These are phyloP conservation scores for Glomeris marginata DNA, from an alignment of 2,888 invertebrate species.

Conservation along the genomic window DNA sequence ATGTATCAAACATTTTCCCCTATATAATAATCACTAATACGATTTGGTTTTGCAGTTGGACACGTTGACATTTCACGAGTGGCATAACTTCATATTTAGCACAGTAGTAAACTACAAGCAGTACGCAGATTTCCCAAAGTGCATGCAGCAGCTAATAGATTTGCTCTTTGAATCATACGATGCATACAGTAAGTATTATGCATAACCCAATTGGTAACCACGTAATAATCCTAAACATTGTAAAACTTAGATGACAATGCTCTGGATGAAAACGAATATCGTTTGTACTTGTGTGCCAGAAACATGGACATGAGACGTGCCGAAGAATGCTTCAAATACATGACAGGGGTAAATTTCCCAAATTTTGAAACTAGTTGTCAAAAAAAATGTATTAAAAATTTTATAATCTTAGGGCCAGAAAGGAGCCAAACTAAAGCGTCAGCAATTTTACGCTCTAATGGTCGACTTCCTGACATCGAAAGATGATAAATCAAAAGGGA, in stretches of 20 bases:
- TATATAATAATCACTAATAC: too few relatives aligned
- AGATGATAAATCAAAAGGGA: conserved; percentile 12
- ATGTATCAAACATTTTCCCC: too few relatives aligned
- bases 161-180: conserved; percentile 14
- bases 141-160: conserved; percentile 11
- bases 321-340: conserved; percentile 13
- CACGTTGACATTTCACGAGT: conserved; percentile 4
- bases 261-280: conserved; percentile 15
- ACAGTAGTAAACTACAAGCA: not conserved
- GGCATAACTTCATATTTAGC: conserved; percentile 4
- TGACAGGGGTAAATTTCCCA: conserved; percentile 11
- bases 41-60: conserved; percentile 1
- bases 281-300: conserved; percentile 15
- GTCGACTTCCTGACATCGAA: conserved; percentile 13
- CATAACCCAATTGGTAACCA: not conserved
- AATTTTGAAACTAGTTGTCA: not conserved
- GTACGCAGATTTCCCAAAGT: conserved; percentile 9
- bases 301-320: conserved; percentile 16
- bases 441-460: conserved; percentile 12
- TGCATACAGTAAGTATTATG: conserved; percentile 6
- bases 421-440: conserved; percentile 12
- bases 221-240: not conserved
- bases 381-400: not conserved
- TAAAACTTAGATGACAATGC: conserved; percentile 13
- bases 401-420: conserved; percentile 8